These are phyloP conservation scores for Rhopalosiphum maidis DNA, from an alignment of 1,140 invertebrate species.

Conservation along the genomic window DNA sequence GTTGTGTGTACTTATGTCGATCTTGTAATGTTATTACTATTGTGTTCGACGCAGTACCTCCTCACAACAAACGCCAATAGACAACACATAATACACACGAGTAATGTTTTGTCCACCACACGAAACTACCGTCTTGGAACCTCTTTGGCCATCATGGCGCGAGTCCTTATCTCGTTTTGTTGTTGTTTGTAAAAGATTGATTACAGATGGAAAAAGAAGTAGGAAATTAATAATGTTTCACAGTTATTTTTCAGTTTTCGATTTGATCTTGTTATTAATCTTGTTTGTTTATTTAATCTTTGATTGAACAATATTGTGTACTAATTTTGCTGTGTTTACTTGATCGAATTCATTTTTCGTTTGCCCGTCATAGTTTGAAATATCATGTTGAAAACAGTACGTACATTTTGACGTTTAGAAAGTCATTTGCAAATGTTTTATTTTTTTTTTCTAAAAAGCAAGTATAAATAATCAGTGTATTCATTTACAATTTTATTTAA, in stretches of 20 bases:
- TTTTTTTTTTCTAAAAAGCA: background rate
- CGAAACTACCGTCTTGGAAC: background rate
- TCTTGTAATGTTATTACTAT: background rate
- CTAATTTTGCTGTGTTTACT: background rate
- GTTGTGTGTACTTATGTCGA: background rate
- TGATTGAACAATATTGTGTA: background rate
- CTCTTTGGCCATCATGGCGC: conserved; percentile 50
- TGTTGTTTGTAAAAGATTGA: conserved; percentile 47
- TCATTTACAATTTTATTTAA: background rate
- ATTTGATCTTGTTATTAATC: conserved; percentile 32
- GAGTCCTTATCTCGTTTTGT: conserved; percentile 38
- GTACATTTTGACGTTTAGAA: conserved; percentile 1
- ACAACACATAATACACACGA: background rate
- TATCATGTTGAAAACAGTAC: background rate
- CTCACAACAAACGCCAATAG: background rate
- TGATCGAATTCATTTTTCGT: background rate
- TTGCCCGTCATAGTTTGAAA: background rate
- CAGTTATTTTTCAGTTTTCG: conserved; percentile 34
- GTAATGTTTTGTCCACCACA: background rate
- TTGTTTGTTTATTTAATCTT: background rate
- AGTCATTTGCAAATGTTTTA: background rate
- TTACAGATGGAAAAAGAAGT: conserved; percentile 8
- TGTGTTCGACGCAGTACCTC: background rate
- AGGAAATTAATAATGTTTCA: conserved; percentile 31
- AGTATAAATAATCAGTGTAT: background rate